These are phyloP conservation scores for Mergus octosetaceus DNA, from an alignment of 2,797 vertebrate genomes.

Conservation along the genomic window DNA sequence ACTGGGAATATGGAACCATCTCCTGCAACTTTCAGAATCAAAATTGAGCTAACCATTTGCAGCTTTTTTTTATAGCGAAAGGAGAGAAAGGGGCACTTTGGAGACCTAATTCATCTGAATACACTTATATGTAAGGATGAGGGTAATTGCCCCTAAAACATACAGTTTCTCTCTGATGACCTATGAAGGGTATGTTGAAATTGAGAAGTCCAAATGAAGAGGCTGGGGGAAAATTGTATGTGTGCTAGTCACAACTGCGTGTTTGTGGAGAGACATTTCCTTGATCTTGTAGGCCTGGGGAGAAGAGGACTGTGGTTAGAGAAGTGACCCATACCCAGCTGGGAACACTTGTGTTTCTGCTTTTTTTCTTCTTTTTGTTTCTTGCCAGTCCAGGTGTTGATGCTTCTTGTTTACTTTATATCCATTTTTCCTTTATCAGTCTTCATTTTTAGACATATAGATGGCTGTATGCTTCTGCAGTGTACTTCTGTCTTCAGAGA, in stretches of 20 bases:
- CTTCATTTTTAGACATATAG: not conserved
- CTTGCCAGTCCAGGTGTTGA: fast-evolving
- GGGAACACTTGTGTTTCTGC: fast-evolving
- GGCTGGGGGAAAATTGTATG: not conserved
- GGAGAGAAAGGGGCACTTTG: not conserved
- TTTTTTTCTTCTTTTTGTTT: not conserved
- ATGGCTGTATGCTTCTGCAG: not conserved
- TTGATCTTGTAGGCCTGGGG: not conserved
- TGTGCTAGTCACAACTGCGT: fast-evolving
- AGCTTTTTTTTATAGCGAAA: not conserved
- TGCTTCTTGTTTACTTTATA: not conserved
- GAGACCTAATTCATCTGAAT: not conserved
- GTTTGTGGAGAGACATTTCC: not conserved
- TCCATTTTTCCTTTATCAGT: not conserved
- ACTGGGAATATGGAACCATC: not conserved
- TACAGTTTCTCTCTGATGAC: not conserved
- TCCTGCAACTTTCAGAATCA: not conserved
- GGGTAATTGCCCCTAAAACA: not conserved
- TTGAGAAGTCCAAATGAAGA: not conserved
- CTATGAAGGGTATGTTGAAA: not conserved
- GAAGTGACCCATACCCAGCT: not conserved
- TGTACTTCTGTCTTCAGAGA: not conserved
- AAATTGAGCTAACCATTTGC: not conserved
- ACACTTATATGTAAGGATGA: not conserved
- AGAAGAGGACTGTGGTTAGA: not conserved